Evolutionary conservation across 2,797 vertebrate species (phyloP).

Genomic region (Anolis apletophallus): DNA sequence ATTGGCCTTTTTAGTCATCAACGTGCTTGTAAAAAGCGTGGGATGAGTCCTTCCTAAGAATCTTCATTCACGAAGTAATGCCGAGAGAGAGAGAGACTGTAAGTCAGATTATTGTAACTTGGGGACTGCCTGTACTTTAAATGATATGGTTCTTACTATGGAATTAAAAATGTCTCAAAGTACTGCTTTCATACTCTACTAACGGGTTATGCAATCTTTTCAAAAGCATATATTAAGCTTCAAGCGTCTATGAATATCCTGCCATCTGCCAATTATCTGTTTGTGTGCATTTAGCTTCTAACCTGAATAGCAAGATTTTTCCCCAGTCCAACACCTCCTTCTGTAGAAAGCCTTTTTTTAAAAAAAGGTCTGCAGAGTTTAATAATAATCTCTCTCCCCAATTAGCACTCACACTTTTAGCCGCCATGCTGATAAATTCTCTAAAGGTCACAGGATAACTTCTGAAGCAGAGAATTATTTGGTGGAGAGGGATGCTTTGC

Average conservation of each 20-base stretch:
- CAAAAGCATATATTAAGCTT: background rate
- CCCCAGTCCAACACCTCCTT: background rate
- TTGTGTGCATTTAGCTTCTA: background rate
- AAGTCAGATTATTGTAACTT: too few relatives aligned
- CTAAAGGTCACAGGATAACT: slow-evolving; percentile 6
- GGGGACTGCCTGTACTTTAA: background rate
- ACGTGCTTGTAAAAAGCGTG: too few relatives aligned
- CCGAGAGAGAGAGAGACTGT: too few relatives aligned
- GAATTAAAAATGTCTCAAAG: background rate
- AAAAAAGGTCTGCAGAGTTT: background rate
- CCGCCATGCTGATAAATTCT: slow-evolving; percentile 18
- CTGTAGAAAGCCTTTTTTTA: background rate
- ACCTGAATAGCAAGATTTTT: background rate
- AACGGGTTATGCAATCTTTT: background rate
- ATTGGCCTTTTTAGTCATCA: too few relatives aligned
- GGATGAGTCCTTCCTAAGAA: too few relatives aligned
- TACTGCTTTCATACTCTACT: background rate
- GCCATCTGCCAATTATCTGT: slow-evolving; percentile 14
- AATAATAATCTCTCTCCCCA: slow-evolving; percentile 12
- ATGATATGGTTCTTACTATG: background rate
- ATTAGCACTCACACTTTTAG: slow-evolving; percentile 1
- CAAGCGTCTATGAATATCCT: background rate
- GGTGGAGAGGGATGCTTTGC: background rate
- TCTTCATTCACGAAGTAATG: too few relatives aligned
- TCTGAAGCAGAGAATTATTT: slow-evolving; percentile 24